Evolutionary conservation across 2,888 invertebrate genomes (phyloP).

Genomic region (Diarsia rubi): DNA sequence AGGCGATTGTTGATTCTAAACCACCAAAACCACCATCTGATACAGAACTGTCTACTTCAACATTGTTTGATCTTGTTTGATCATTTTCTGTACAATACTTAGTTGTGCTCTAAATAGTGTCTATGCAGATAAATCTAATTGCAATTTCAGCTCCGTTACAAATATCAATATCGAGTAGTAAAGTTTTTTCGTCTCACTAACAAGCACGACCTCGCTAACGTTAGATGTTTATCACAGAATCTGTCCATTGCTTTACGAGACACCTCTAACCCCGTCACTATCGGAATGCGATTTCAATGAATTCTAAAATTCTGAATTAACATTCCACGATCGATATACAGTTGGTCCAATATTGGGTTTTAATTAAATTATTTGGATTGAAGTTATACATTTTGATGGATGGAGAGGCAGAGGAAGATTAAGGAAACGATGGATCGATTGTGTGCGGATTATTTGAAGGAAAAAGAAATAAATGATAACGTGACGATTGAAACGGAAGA

Average conservation of each 20-base stretch:
- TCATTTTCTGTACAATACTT: conserved; percentile 9
- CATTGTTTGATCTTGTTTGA: not conserved
- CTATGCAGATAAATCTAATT: conserved; percentile 39
- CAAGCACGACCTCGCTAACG: conserved; percentile 61
- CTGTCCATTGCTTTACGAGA: conserved; percentile 63
- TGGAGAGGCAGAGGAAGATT: too few relatives aligned
- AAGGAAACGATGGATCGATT: too few relatives aligned
- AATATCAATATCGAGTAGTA: conserved; percentile 52
- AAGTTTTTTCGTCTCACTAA: conserved; percentile 56
- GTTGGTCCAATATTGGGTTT: conserved; percentile 54
- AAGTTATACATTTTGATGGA: not conserved
- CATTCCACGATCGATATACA: conserved; percentile 55
- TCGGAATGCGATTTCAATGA: conserved; percentile 65
- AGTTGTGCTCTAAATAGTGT: conserved; percentile 5
- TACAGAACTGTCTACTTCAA: not conserved
- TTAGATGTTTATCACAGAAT: conserved; percentile 63
- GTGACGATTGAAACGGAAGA: too few relatives aligned
- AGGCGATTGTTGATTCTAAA: not conserved
- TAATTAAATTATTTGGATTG: conserved; percentile 62
- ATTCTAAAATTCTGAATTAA: conserved; percentile 66
- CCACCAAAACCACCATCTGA: not conserved
- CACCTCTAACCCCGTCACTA: conserved; percentile 63
- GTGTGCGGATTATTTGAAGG: too few relatives aligned
- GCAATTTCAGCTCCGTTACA: conserved; percentile 38
- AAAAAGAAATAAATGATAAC: too few relatives aligned